phyloP scores from a whole-genome alignment of 2,113 vertebrate genomes.

The Damaliscus lunatus region DNA sequence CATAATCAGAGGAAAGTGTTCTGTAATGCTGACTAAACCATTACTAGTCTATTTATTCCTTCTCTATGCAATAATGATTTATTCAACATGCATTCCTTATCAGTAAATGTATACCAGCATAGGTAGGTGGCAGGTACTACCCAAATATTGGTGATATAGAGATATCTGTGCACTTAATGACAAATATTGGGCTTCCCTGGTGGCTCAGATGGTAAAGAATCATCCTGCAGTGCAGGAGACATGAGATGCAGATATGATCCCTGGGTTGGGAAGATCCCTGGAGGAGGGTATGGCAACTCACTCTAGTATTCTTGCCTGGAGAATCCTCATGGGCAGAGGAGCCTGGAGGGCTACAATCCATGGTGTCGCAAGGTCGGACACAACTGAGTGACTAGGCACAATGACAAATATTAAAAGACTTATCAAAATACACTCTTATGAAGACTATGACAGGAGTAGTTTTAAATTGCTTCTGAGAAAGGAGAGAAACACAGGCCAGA shows the following conservation, averaged over 20 bases:
- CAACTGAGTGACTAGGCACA: neutral
- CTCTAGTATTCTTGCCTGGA: neutral
- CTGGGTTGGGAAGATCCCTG: neutral
- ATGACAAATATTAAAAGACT: neutral
- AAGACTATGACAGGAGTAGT: neutral
- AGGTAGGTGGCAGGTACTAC: neutral
- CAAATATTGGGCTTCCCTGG: neutral
- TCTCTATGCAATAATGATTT: neutral
- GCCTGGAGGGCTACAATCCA: neutral
- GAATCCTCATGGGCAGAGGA: neutral
- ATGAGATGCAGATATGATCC: neutral
- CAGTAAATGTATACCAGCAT: neutral
- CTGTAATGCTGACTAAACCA: neutral
- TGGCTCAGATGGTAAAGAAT: neutral
- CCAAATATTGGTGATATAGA: neutral
- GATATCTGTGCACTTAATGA: neutral
- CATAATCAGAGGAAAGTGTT: neutral
- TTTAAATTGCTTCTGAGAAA: slow-evolving; percentile 6
- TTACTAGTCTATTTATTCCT: neutral
- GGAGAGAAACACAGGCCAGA: neutral
- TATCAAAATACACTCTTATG: neutral
- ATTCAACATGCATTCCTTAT: neutral
- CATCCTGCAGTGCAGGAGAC: neutral
- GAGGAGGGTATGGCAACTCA: neutral
- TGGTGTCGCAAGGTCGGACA: rapidly evolving